Percentiles rank a stretch among this genome's conserved stretches.
Evolutionary conservation across 2,797 vertebrate species (phyloP).

Genomic region (Hydrolagus colliei): DNA sequence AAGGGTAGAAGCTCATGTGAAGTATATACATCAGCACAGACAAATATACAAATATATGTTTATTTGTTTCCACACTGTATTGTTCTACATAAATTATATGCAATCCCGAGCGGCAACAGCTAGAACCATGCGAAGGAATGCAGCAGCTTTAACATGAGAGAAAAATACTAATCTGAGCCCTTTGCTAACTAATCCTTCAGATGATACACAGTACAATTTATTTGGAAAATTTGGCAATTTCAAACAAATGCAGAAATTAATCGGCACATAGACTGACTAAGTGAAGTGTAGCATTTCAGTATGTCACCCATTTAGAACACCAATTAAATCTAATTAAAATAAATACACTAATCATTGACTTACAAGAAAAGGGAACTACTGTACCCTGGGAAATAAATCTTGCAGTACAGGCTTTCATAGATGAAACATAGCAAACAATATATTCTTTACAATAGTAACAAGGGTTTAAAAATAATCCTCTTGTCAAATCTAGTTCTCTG

Average conservation of each 20-base stretch:
- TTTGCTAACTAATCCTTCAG: conserved; percentile 3
- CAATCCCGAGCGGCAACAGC: no score
- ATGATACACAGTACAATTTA: background rate
- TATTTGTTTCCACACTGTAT: no score
- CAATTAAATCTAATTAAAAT: background rate
- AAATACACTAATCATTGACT: background rate
- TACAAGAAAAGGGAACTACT: background rate
- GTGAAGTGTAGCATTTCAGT: background rate
- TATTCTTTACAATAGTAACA: background rate
- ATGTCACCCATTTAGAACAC: background rate
- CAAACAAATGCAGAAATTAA: background rate
- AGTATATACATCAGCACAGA: no score
- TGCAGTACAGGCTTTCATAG: background rate
- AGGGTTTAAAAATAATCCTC: background rate
- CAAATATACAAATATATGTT: no score
- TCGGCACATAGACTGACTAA: background rate
- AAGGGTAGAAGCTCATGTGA: no score
- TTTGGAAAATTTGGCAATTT: background rate
- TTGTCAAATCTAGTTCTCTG: background rate
- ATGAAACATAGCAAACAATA: background rate
- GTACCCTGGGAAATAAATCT: background rate
- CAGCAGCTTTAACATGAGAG: background rate
- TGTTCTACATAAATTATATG: no score
- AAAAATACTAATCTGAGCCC: background rate
- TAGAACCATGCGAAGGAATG: background rate